A percentile compares a stretch with the other conserved stretches of the same genome.
phyloP scores from a whole-genome alignment of 2,888 invertebrate species.

The Lasioglossum pauxillum region DNA sequence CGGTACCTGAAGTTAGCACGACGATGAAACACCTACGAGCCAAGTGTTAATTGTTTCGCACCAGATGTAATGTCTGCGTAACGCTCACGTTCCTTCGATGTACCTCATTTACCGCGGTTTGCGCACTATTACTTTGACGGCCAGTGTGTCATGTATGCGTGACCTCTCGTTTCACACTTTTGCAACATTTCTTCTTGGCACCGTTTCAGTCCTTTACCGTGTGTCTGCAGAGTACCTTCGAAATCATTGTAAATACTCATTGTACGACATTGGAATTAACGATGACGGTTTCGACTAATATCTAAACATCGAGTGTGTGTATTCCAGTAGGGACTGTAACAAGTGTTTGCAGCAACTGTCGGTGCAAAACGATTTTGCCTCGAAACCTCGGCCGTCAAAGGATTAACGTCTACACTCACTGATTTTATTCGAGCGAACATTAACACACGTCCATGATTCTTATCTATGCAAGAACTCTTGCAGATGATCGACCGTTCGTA shows the following conservation, averaged over 20 bases:
- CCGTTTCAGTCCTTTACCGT: background rate
- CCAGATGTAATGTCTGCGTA: constrained; percentile 28
- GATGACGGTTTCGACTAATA: background rate
- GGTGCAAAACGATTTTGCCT: background rate
- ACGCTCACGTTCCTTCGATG: constrained; percentile 34
- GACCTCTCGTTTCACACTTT: background rate
- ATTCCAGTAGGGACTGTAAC: background rate
- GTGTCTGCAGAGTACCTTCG: background rate
- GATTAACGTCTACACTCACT: constrained; percentile 5
- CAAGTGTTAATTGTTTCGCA: constrained; percentile 42
- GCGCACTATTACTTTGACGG: background rate
- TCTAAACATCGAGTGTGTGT: background rate
- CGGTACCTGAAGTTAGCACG: constrained; percentile 7
- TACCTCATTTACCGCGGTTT: constrained; percentile 31
- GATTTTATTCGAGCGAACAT: constrained; percentile 26
- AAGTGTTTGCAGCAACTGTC: background rate
- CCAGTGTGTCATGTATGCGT: background rate
- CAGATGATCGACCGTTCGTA: constrained; percentile 17
- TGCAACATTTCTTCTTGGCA: background rate
- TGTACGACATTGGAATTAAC: background rate
- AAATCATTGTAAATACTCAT: constrained; percentile 5
- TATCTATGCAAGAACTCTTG: background rate
- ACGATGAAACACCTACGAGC: constrained; percentile 22
- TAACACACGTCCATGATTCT: background rate
- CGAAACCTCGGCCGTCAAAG: background rate